Percentiles rank a stretch among this genome's conserved stretches.
phyloP scores from a whole-genome alignment of 2,888 invertebrate species.

The Dinocampus coccinellae region DNA sequence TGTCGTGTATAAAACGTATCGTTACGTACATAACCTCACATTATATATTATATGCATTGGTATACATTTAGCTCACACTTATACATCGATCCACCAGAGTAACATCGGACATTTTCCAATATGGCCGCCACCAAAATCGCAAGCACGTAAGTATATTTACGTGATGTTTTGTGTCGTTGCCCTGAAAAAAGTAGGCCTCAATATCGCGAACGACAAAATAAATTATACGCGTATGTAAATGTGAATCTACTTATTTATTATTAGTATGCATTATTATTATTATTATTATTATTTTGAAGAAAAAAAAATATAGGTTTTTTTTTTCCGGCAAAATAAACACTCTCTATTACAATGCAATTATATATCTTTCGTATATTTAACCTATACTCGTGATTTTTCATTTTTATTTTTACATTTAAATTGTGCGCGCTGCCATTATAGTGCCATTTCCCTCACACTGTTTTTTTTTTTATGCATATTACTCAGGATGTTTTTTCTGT shows the following conservation, averaged over 20 bases:
- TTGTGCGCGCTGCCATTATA: not conserved
- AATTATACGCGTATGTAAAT: not conserved
- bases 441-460: not conserved
- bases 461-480: not conserved
- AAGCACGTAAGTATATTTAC: constrained; percentile 46
- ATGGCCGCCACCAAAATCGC: constrained; percentile 42
- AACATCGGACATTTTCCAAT: constrained; percentile 29
- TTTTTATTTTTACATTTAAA: too few species aligned
- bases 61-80: not conserved
- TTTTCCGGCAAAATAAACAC: too few species aligned
- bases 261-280: not conserved
- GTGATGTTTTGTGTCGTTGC: constrained; percentile 47
- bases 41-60: not conserved
- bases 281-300: not conserved
- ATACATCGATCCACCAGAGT: not conserved
- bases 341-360: not conserved
- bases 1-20: not conserved
- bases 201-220: constrained; percentile 9
- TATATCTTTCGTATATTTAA: not conserved
- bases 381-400: not conserved
- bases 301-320: too few species aligned
- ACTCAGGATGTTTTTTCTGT: too few species aligned
- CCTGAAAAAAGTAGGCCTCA: constrained; percentile 33
- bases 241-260: not conserved
- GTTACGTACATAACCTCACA: not conserved